Evolutionary conservation across 2,113 vertebrate genomes (phyloP), one percentile per base, ranked within the genome.

Genomic region (Mormoops blainvillei): DNA sequence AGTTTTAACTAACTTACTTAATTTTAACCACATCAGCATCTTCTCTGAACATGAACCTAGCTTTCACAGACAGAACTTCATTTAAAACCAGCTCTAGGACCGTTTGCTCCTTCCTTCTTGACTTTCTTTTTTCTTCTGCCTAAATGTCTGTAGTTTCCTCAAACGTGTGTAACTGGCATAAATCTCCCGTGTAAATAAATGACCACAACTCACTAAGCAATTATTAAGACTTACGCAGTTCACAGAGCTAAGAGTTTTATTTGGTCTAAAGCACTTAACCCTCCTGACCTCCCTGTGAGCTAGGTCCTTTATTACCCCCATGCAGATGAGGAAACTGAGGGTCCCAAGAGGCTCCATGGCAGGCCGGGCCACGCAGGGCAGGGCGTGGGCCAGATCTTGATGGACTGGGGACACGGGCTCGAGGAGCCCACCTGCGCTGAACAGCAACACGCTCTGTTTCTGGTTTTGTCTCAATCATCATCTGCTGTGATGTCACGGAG

Each of bases 401-500:
- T 61, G 61, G 28, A 36, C 22, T 20, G 0, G 11, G 4, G n/a
- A 87, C 2, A 41, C 0, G 15, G 24, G n/a, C 56, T 63, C n/a
- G 38, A 33, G 28, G 43, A 22, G 18, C 19, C 20, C 52, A 13
- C 2, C 22, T 4, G 45, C n/a, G n/a, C 7, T n/a, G 22, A 56
- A 31, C 22, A 48, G 22, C 33, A 26, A 54, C 9, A 22, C 1
- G 2, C 28, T 78, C 2, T 7, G n/a, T 48, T 54, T 63, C 22
- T 63, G 14, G 76, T 4, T 58, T 45, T 20, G 11, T 76, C 70
- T 87, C 15, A 13, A 26, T 74, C 54, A 52, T 14, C 4, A 48
- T 14, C 10, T 24, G 81, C n/a, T 22, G 2, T 5, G 20, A 99
- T 99, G 99, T 99, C 38, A 31, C 5, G 19, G 28, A 74, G 73